These are phyloP conservation scores for Atlantisia rogersi DNA, from an alignment of 2,113 vertebrate species.

Conservation along the genomic window DNA sequence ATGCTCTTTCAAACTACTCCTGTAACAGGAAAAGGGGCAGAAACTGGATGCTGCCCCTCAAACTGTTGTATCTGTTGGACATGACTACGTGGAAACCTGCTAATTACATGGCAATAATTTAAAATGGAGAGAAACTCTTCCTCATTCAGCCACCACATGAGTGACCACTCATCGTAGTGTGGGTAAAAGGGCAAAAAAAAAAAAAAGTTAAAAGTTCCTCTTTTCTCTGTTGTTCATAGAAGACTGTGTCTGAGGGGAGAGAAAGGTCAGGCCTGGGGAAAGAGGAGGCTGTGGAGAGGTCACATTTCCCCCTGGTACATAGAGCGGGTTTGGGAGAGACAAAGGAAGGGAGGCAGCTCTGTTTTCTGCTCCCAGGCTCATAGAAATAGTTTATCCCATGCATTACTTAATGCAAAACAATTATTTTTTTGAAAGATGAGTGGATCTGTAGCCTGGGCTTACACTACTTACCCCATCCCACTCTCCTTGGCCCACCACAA, in stretches of 20 bases:
- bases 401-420: fast-evolving
- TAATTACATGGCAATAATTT: neutral
- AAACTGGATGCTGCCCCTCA: neutral
- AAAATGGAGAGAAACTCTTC: neutral
- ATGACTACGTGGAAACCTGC: neutral
- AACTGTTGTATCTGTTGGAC: neutral
- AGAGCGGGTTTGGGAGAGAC: neutral
- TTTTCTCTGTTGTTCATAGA: neutral
- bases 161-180: neutral
- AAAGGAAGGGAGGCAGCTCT: neutral
- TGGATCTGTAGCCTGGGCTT: neutral
- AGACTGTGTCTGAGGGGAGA: neutral
- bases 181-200: neutral
- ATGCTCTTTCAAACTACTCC: neutral
- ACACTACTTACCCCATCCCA: neutral
- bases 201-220: neutral
- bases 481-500: neutral
- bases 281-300: neutral
- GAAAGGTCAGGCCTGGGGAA: neutral
- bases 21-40: neutral
- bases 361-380: neutral
- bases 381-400: neutral
- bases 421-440: neutral
- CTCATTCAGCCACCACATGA: neutral
- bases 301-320: neutral